Evolutionary conservation across 2,113 vertebrate genomes (phyloP).

Genomic region (Oncorhynchus kisutch): DNA sequence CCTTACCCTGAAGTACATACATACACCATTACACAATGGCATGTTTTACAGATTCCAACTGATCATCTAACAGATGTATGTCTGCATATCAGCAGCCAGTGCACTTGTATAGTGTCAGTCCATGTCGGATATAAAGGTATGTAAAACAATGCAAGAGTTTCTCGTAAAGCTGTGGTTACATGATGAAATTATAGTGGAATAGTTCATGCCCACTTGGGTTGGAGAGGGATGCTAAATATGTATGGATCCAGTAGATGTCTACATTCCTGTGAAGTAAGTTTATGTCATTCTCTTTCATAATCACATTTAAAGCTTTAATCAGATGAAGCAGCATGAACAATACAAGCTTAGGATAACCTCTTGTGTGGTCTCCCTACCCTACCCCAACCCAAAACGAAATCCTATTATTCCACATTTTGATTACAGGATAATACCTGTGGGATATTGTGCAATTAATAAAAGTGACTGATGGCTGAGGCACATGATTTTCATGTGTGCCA

Average conservation of each 20-base stretch:
- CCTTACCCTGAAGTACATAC: conserved; percentile 11
- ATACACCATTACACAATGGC: conserved; percentile 20
- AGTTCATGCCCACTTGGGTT: conserved; percentile 21
- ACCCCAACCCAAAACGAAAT: conserved; percentile 53
- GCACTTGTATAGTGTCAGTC: conserved; percentile 9
- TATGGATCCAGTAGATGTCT: conserved; percentile 44
- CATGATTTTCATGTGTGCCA: conserved; percentile 39
- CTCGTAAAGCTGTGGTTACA: conserved; percentile 19
- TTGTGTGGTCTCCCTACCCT: conserved; percentile 71
- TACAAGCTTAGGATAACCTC: conserved; percentile 59
- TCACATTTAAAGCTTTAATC: conserved; percentile 73
- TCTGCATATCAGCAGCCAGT: conserved; percentile 19
- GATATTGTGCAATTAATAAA: conserved; percentile 70
- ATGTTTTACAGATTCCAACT: conserved; percentile 34
- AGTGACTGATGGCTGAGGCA: conserved; percentile 49
- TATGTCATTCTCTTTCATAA: conserved; percentile 71
- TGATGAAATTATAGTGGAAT: conserved; percentile 38
- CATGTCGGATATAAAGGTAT: neutral
- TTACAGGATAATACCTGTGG: conserved; percentile 74
- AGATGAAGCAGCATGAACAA: conserved; percentile 72
- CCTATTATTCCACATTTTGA: conserved; percentile 73
- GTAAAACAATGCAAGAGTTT: neutral
- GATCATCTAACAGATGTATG: conserved; percentile 44
- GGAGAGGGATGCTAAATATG: conserved; percentile 34
- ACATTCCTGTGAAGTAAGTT: conserved; percentile 73